Conservation (phyloP, 2,888 invertebrate species). For the Cosmopolites sordidus region DNA sequence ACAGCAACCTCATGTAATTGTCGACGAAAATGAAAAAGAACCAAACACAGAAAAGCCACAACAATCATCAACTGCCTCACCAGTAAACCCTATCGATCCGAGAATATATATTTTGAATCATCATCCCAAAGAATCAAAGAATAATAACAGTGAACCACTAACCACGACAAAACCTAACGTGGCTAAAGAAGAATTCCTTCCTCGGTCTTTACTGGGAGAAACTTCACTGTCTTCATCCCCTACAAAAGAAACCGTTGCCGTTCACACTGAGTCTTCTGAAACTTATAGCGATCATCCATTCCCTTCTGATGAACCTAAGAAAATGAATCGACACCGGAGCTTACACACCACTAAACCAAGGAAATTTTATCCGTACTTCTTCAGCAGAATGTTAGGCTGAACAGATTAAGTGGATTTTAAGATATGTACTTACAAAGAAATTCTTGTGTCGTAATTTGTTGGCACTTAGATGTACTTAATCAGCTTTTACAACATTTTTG, state of each 20-base stretch:
- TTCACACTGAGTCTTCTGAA: slow-evolving; percentile 4
- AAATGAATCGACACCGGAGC: slow-evolving; percentile 51
- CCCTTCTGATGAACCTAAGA: slow-evolving; percentile 31
- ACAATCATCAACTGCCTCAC: slow-evolving; percentile 1
- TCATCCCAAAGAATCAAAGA: slow-evolving; percentile 27
- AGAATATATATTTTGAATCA: slow-evolving; percentile 41
- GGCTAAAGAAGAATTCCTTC: slow-evolving; percentile 33
- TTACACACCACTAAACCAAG: slow-evolving; percentile 50
- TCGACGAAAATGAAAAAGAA: background rate
- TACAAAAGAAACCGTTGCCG: background rate
- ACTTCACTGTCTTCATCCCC: slow-evolving; percentile 1
- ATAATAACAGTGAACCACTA: slow-evolving; percentile 34
- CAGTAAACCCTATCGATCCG: slow-evolving; percentile 36
- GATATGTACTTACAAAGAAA: background rate
- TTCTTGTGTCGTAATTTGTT: background rate
- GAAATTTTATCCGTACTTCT: slow-evolving; percentile 54
- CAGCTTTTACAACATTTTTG: background rate
- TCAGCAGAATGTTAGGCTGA: slow-evolving; percentile 53
- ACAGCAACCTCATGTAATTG: background rate
- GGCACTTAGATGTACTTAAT: slow-evolving; percentile 2
- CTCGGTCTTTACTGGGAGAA: slow-evolving; percentile 33
- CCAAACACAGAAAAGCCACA: too few relatives aligned
- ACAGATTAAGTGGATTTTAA: background rate
- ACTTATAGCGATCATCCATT: slow-evolving; percentile 15
- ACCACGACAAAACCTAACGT: slow-evolving; percentile 13